Base-by-base conservation (phyloP, 2,113 vertebrate species). In the Helogale parvula region DNA sequence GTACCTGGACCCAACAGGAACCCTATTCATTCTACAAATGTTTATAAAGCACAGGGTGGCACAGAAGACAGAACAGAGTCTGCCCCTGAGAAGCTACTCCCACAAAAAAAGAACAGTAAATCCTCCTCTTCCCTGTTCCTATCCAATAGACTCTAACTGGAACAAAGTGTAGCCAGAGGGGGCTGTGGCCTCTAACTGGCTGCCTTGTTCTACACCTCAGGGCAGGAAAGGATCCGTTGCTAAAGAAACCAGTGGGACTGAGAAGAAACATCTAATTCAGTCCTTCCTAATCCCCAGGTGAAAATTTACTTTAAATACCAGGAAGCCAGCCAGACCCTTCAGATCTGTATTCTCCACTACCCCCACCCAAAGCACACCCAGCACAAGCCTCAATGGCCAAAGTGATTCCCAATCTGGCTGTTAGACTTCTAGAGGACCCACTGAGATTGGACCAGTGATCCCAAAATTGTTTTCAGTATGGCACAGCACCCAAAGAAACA, bases 401-500 rank as follows among this genome's bases (percentile, higher is more conserved):
- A 63, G 84, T 38, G 38, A 27, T 66, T 92, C 69, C 90, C 57
- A 77, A 19, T 25, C 19, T 63, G n/a, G 23, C 12, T 54, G 6
- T 17, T 14, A 68, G 68, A 74, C 68, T 19, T 85, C 35, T 33
- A 14, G 87, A 15, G 50, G 33, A 31, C 23, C 47, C 38, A 72
- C 4, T 45, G 60, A 82, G 79, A 66, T 69, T 9, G 11, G 27
- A 72, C 1, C 76, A 41, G 10, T 38, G 80, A 89, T 65, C 72
- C 57, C 60, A 23, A n/a, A 65, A 29, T 41, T 95, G 74, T 94
- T 94, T 88, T 69, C 68, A 52, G 1, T 72, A 93, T 47, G 19
- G 89, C 63, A 71, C 54, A 81, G 90, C 33, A 80, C 92, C 92
- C 96, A 66, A 29, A 95, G 80, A 94, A 95, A 81, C 52, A 47